Conservation (phyloP, 2,888 invertebrate species). For the Brachypalpus laphriformis region DNA sequence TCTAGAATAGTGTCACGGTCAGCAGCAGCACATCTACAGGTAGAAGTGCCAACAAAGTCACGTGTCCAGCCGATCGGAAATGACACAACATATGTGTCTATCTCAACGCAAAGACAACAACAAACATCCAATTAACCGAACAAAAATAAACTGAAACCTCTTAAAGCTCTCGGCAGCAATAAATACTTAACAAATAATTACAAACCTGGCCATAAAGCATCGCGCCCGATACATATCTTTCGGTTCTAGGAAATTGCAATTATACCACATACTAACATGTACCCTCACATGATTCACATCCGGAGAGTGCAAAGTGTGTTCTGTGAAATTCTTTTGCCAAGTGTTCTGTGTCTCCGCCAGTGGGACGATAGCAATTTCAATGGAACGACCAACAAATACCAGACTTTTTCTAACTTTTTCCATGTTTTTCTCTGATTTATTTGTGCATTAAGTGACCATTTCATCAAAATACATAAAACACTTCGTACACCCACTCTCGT, state of each 20-base stretch:
- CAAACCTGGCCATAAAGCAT: conserved; percentile 30
- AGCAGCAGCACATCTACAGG: too few relatives aligned
- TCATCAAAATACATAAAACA: not conserved
- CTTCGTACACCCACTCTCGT: not conserved
- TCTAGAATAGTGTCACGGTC: too few relatives aligned
- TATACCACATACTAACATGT: not conserved
- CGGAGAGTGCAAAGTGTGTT: conserved; percentile 28
- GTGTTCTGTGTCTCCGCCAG: not conserved
- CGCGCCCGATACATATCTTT: not conserved
- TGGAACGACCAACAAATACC: not conserved
- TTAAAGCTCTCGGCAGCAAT: conserved; percentile 5
- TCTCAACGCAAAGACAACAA: not conserved
- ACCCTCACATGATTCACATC: conserved; percentile 44
- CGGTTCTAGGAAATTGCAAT: conserved; percentile 31
- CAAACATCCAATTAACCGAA: conserved; percentile 17
- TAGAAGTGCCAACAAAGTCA: not conserved
- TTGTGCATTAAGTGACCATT: conserved; percentile 1
- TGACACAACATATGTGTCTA: not conserved
- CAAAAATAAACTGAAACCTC: conserved; percentile 4
- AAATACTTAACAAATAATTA: conserved; percentile 13
- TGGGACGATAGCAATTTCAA: not conserved
- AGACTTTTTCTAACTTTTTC: not conserved
- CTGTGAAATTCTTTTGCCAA: conserved; percentile 24
- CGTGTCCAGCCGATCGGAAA: not conserved
- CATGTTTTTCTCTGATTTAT: not conserved